Percentiles rank a stretch among this genome's conserved stretches.
phyloP scores from a whole-genome alignment of 1,140 invertebrate species.

The Homalodisca vitripennis region DNA sequence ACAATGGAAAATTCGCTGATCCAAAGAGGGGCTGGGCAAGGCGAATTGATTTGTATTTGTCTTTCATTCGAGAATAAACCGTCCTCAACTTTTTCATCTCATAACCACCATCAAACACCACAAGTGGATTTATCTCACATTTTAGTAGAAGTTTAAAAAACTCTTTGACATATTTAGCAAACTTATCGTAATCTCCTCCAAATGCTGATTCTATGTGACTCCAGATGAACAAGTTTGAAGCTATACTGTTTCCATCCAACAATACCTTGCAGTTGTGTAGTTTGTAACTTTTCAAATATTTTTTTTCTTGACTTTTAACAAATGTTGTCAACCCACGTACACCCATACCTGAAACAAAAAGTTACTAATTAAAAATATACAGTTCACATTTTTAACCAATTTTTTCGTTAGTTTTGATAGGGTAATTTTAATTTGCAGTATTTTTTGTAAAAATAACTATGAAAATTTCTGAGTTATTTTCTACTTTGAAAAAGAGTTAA shows the following conservation, averaged over 20 bases:
- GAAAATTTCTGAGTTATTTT: too few relatives aligned
- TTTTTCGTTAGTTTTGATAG: too few relatives aligned
- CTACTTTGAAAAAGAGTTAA: too few relatives aligned
- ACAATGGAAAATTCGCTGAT: slow-evolving; percentile 61
- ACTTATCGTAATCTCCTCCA: slow-evolving; percentile 86
- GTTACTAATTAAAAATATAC: too few relatives aligned
- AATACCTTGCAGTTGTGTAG: slow-evolving; percentile 70
- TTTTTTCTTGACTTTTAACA: slow-evolving; percentile 64
- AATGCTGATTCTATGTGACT: slow-evolving; percentile 66
- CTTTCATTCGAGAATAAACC: slow-evolving; percentile 57
- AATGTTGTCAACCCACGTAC: slow-evolving; percentile 79
- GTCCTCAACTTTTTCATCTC: slow-evolving; percentile 76
- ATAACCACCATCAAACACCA: slow-evolving; percentile 82
- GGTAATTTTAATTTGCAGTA: too few relatives aligned
- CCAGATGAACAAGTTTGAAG: slow-evolving; percentile 67
- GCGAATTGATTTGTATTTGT: slow-evolving; percentile 53
- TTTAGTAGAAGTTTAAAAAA: slow-evolving; percentile 71
- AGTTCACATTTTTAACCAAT: too few relatives aligned
- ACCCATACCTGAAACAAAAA: slow-evolving; percentile 59
- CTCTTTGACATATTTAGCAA: slow-evolving; percentile 56
- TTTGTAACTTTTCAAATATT: slow-evolving; percentile 61
- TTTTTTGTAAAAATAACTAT: too few relatives aligned
- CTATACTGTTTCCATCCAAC: slow-evolving; percentile 80
- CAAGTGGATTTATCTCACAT: slow-evolving; percentile 73
- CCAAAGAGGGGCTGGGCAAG: slow-evolving; percentile 21